A percentile compares a stretch with the other conserved stretches of the same genome.
Conservation (phyloP, 2,888 invertebrate genomes). For the Aproaerema taeniolella region DNA sequence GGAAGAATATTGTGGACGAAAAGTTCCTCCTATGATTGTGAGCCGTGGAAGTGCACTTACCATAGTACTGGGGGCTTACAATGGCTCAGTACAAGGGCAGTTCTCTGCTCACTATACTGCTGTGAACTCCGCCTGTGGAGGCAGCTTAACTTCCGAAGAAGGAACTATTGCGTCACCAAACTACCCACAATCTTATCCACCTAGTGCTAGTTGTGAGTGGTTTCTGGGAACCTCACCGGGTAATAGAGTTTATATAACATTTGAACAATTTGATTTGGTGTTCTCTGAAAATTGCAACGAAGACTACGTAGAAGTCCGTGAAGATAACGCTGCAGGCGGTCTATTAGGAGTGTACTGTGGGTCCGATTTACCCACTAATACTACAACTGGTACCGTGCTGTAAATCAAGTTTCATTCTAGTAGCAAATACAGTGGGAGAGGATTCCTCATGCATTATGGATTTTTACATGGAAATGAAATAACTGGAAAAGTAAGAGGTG, state of each 20-base stretch:
- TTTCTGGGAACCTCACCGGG: constrained; percentile 73
- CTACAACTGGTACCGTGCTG: constrained; percentile 75
- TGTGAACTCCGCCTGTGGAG: constrained; percentile 86
- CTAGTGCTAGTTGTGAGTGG: constrained; percentile 87
- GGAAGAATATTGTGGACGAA: constrained; percentile 80
- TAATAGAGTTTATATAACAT: constrained; percentile 80
- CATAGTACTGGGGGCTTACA: constrained; percentile 53
- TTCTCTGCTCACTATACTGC: constrained; percentile 65
- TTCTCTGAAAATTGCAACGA: constrained; percentile 85
- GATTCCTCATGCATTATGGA: constrained; percentile 86
- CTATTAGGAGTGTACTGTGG: constrained; percentile 86
- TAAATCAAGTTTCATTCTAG: constrained; percentile 89
- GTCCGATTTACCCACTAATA: constrained; percentile 74
- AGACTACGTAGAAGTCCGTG: constrained; percentile 92
- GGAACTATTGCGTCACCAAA: constrained; percentile 91
- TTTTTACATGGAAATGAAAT: constrained; percentile 84
- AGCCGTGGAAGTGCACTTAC: constrained; percentile 82
- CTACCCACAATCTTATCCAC: constrained; percentile 86
- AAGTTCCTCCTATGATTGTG: constrained; percentile 80
- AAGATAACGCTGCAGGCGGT: constrained; percentile 78
- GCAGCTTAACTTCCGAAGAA: constrained; percentile 80
- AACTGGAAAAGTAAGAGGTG: constrained; percentile 78
- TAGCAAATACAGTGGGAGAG: constrained; percentile 75
- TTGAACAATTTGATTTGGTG: constrained; percentile 83
- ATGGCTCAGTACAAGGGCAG: constrained; percentile 35